These are phyloP conservation scores for Branchipolynoe longqiensis DNA, from an alignment of 2,888 invertebrate species.

Conservation along the genomic window DNA sequence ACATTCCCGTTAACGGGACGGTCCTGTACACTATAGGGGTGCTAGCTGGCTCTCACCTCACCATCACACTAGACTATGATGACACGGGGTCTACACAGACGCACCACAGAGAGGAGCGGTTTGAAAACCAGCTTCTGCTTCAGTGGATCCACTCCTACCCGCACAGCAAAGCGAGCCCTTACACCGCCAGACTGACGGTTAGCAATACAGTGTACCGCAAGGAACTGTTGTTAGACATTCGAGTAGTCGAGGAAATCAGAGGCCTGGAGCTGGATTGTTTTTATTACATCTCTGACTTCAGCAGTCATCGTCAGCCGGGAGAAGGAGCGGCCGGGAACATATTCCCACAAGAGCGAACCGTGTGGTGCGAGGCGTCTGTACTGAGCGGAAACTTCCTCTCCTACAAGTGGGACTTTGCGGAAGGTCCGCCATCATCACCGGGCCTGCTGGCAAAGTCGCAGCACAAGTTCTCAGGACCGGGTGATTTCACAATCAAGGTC, in stretches of 20 bases:
- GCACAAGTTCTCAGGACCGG: not conserved
- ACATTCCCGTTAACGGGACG: slow-evolving; percentile 20
- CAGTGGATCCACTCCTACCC: slow-evolving; percentile 15
- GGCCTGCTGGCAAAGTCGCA: not conserved
- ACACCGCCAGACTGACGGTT: not conserved
- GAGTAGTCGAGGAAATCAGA: slow-evolving; percentile 15
- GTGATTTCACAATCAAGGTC: not conserved
- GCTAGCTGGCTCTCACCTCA: not conserved
- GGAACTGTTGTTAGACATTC: not conserved
- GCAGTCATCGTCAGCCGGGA: not conserved
- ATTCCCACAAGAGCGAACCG: slow-evolving; percentile 40
- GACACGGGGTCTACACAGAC: not conserved
- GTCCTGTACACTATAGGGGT: not conserved
- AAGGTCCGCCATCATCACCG: not conserved
- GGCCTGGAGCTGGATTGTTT: not conserved
- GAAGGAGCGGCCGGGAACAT: slow-evolving; percentile 4
- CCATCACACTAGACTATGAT: not conserved
- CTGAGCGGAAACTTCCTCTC: not conserved
- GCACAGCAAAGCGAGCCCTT: not conserved
- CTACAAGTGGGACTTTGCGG: slow-evolving; percentile 34
- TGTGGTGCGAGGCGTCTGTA: not conserved
- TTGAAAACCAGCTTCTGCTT: not conserved
- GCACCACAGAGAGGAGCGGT: not conserved
- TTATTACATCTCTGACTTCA: slow-evolving; percentile 10
- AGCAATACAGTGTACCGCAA: not conserved